Conservation (phyloP, 2,797 vertebrate species). For the Cheirogaleus major region DNA sequence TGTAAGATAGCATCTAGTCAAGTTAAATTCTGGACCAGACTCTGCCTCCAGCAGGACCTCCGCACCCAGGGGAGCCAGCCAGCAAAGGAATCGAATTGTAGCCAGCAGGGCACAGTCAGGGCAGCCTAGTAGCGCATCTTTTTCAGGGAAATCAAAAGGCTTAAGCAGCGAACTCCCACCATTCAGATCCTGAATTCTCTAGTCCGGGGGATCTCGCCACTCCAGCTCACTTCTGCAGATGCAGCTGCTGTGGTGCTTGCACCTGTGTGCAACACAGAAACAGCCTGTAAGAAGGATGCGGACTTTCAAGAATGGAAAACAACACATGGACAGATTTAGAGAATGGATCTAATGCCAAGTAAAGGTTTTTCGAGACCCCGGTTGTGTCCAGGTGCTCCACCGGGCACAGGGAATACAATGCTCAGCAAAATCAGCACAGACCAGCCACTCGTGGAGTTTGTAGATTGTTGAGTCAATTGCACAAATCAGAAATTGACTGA, state of each 20-base stretch:
- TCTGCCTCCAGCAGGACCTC: not conserved
- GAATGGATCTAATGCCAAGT: not conserved
- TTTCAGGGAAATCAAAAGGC: not conserved
- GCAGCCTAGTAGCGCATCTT: not conserved
- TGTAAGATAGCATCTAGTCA: not conserved
- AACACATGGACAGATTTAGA: not conserved
- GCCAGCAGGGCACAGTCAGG: not conserved
- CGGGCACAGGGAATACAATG: not conserved
- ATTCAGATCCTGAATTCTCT: not conserved
- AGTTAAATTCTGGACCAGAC: not conserved
- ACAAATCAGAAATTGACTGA: not conserved
- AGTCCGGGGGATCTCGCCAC: too few relatives aligned
- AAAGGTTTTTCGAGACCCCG: too few relatives aligned
- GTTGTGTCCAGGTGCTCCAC: not conserved
- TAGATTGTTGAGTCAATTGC: not conserved
- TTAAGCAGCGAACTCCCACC: not conserved
- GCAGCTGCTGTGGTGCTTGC: not conserved
- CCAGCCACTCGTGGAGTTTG: accelerated
- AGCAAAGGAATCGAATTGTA: not conserved
- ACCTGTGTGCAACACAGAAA: not conserved
- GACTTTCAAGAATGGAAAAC: not conserved
- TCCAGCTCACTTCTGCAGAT: not conserved
- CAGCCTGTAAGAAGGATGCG: not conserved
- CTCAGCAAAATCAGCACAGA: not conserved
- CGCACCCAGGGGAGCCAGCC: not conserved